Evolutionary conservation across 2,113 vertebrate species (phyloP), one percentile per base, ranked within the genome.

Genomic region (Cinclus mexicanus): DNA sequence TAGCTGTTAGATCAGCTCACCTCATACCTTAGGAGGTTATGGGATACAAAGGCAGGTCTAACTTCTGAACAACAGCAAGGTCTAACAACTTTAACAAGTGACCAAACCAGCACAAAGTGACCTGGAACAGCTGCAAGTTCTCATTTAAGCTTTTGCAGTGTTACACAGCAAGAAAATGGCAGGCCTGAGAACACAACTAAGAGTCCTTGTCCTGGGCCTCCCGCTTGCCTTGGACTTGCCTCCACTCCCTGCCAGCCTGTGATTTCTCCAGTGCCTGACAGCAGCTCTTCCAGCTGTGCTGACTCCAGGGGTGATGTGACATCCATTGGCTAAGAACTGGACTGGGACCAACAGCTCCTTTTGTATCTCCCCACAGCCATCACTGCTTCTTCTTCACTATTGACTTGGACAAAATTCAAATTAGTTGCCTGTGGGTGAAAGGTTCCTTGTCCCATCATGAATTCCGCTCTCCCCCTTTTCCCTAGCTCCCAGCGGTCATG

Each of bases 401-500:
- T 76, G 77, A 50, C 49, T 94, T 95, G 94, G 93, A 92, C 2
- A 12, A 57, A 23, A 82, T 72, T 87, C 95, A 97, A 78, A 79
- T 21, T 29, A 91, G 77, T 91, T 95, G 95, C 96, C 95, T 97
- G 3, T 0, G 57, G 87, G 94, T 94, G 83, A 96, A 95, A 95
- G 94, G 94, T 95, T 87, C 57, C 57, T 68, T 56, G 52, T 75
- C 41, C 56, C 5, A 1, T 81, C 80, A 56, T 44, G 70, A 83
- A 96, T 94, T 92, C 93, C 80, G 92, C 0, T 2, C 5, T 94
- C 29, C 28, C 2, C 4, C 53, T 84, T 83, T 44, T 63, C 77
- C 52, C 23, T 82, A 33, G 70, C 61, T 84, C 69, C 41, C 74
- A 69, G 69, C 65, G 82, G 61, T 89, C 78, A 52, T 55, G 56